Conservation (phyloP, 2,797 vertebrate genomes). For the Salarias fasciatus region DNA sequence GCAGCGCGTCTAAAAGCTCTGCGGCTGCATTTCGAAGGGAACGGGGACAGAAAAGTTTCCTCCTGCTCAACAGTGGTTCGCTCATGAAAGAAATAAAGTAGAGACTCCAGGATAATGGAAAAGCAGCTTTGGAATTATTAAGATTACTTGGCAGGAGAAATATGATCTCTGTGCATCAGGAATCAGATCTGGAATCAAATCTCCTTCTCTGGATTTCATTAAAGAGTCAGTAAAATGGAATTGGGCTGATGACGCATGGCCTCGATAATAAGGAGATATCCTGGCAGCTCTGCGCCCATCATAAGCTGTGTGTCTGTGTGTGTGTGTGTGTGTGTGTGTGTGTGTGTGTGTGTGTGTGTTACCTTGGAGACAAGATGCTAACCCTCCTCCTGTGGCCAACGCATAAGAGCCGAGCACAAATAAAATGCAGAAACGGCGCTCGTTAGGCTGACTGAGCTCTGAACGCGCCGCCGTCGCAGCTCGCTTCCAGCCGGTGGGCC, state of each 20-base stretch:
- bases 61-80: constrained; percentile 8
- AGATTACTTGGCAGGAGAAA: no score
- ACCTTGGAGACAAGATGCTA: constrained; percentile 20
- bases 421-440: no score
- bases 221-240: constrained; percentile 6
- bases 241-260: constrained; percentile 12
- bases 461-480: no score
- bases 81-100: constrained; percentile 23
- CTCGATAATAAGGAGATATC: background rate
- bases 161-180: constrained; percentile 9
- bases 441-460: no score
- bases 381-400: no score
- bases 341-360: constrained; percentile 11
- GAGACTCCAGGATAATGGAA: constrained; percentile 2
- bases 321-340: no score
- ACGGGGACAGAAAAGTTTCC: constrained; percentile 4
- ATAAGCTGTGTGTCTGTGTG: constrained; percentile 6
- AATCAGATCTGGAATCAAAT: constrained; percentile 16
- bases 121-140: background rate
- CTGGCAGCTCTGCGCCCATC: constrained; percentile 1
- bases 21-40: constrained; percentile 13
- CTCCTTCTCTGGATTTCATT: constrained; percentile 9
- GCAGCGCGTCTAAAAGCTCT: constrained; percentile 28
- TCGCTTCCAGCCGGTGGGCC: no score
- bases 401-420: no score